Percentiles rank a stretch among this genome's conserved stretches.
Conservation (phyloP, 2,113 vertebrate genomes). For the Chionomys nivalis region DNA sequence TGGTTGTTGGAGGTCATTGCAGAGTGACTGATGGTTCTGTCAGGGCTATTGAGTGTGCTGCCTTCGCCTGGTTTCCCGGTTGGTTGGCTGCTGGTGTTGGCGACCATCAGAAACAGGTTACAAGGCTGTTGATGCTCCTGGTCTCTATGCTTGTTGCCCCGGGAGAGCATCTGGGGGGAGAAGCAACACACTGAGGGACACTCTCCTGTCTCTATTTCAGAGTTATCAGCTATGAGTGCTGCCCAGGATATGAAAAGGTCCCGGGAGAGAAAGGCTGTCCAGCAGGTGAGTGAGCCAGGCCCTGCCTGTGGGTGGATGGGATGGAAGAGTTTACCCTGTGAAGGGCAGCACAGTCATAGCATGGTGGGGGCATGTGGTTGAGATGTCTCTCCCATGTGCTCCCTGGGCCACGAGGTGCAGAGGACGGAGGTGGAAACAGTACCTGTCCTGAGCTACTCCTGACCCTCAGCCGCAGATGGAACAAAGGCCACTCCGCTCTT, state of each 20-base stretch:
- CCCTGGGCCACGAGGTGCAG: background rate
- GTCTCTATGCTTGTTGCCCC: fast-evolving
- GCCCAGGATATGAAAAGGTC: slow-evolving; percentile 96
- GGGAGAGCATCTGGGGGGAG: background rate
- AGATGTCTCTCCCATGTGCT: background rate
- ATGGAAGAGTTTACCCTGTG: fast-evolving
- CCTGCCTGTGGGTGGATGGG: fast-evolving
- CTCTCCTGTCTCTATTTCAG: slow-evolving; percentile 83
- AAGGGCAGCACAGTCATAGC: background rate
- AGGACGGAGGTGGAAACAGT: background rate
- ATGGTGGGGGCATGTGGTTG: fast-evolving
- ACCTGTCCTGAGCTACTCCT: background rate
- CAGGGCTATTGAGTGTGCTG: background rate
- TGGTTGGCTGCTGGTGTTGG: background rate
- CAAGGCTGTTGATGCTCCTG: background rate
- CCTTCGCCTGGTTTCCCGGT: fast-evolving
- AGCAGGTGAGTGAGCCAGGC: slow-evolving; percentile 88
- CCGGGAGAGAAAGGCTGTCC: slow-evolving; percentile 97
- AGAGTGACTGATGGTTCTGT: background rate
- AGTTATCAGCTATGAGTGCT: slow-evolving; percentile 96
- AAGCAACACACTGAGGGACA: slow-evolving; percentile 41
- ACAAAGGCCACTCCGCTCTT: background rate
- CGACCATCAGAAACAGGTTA: background rate
- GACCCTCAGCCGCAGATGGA: background rate
- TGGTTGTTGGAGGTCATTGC: background rate